Base-by-base conservation (phyloP, 2,113 vertebrate genomes). In the Sisor rabdophorus region DNA sequence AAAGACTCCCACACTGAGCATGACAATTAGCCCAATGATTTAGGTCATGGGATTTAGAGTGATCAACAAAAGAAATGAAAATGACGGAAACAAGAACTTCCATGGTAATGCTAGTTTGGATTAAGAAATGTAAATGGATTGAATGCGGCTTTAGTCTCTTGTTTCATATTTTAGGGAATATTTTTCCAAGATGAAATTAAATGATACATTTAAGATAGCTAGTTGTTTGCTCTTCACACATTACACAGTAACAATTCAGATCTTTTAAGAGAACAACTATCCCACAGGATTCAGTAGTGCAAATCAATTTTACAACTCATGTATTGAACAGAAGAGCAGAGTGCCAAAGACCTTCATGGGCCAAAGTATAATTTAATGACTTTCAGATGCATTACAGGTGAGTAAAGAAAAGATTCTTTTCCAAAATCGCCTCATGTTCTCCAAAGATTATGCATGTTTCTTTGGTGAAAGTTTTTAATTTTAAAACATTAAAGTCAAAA, bases 1-100 rank as follows among this genome's bases (percentile, higher is more conserved):
- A 54, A 56, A 71, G 55, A 77, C 44, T 36, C 44, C 13, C 76
- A 61, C 10, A 52, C 67, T 30, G 53, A 79, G 61, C 7, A n/a
- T 60, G 59, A 79, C 60, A 68, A 74, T n/a, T 47, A 60, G 12
- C 47, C 63, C n/a, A 76, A 58, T 59, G 9, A 80, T 30, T 36
- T 53, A 44, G 56, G 26, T n/a, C 56, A 59, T 48, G 24, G 54
- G 55, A 73, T 50, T 60, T 30, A n/a, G 56, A 60, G 11, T 61
- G n/a, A 20, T 32, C 24, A 28, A 50, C 12, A 73, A 28, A 20
- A 61, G 28, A 50, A 74, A 52, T n/a, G 17, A 61, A 26, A n/a
- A 74, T 52, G 22, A 50, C 15, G 4, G 47, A 52, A 68, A 52
- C 16, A 50, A 69, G 47, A 52, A 52, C 56, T 60, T 60, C 59